Evolutionary conservation across 2,888 invertebrate genomes (phyloP), one percentile per base, ranked within the genome.

Genomic region (Siphonodentalium dalli): DNA sequence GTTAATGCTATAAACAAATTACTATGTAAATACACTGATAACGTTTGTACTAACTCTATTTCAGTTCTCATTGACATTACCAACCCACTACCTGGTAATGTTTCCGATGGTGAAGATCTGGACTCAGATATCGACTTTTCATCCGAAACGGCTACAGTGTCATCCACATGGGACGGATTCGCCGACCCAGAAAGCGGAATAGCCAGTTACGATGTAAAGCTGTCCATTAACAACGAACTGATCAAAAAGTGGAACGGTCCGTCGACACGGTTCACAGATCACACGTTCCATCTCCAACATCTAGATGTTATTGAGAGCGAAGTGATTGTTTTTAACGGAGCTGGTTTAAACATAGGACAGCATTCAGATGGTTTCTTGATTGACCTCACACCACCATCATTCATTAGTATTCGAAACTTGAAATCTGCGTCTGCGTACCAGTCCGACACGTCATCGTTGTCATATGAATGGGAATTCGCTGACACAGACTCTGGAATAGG

Each of bases 321-420:
- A 7, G 56, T 72, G 4, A 50, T 58, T 45, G 70, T 66, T 3
- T 58, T 50, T 23, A 71, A 72, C 55, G 67, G 69, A 5, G 72
- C 72, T 15, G 61, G 54, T 7, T 43, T 60, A 5, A 51, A 47
- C n/a, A 45, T 42, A 9, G 26, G 48, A 3, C 52, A 57, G 7
- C 27, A 50, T 1, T 64, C 65, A 15, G 47, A 68, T 53, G 71
- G 71, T 1, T 66, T 65, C 41, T 13, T 53, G 6, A 60, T 72
- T 31, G 72, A 72, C 40, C 61, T 62, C n/a, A 69, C 71, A 11
- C 61, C 69, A n/a, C 72, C 72, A 2, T 39, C 37, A n/a, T n/a
- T n/a, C n/a, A n/a, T n/a, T n/a, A n/a, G n/a, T n/a, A n/a, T n/a
- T n/a, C n/a, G n/a, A n/a, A n/a, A n/a, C n/a, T n/a, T n/a, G n/a